Evolutionary conservation across 2,888 invertebrate species (phyloP).

Genomic region (Carterocephalus palaemon): DNA sequence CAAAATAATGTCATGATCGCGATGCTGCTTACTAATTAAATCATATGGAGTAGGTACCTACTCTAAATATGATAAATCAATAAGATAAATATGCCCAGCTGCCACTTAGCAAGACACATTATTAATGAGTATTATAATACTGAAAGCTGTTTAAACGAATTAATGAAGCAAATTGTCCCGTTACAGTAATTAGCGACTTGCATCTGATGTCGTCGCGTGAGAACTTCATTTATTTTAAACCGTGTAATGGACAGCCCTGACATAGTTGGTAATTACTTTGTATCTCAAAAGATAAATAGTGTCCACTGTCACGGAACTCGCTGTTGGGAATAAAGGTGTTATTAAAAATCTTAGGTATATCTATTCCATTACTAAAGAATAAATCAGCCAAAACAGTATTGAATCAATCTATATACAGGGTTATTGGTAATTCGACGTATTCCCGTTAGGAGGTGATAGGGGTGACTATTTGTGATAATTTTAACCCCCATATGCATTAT

Average conservation of each 20-base stretch:
- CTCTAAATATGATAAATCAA: too few relatives aligned
- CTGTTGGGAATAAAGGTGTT: background rate
- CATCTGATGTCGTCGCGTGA: constrained; percentile 17
- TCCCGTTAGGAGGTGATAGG: too few relatives aligned
- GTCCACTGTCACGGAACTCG: constrained; percentile 11
- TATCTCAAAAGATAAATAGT: constrained; percentile 22
- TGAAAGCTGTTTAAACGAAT: constrained; percentile 6
- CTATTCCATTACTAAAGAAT: background rate
- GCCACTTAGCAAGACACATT: background rate
- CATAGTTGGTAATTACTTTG: constrained; percentile 17
- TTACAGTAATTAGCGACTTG: constrained; percentile 19
- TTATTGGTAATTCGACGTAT: too few relatives aligned
- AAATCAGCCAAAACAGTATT: too few relatives aligned
- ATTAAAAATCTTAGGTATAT: constrained; percentile 1
- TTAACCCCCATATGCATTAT: too few relatives aligned
- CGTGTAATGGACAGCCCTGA: constrained; percentile 18
- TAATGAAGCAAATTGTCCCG: constrained; percentile 20
- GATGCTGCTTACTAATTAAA: too few relatives aligned
- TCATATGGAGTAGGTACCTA: background rate
- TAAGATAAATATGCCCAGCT: too few relatives aligned
- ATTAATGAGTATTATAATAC: constrained; percentile 7
- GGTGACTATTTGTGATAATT: too few relatives aligned
- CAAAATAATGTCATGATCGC: too few relatives aligned
- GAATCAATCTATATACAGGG: too few relatives aligned
- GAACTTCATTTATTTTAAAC: constrained; percentile 23